A percentile compares a stretch with the other conserved stretches of the same genome.
Conservation (phyloP, 2,888 invertebrate genomes). For the Dugesia japonica region DNA sequence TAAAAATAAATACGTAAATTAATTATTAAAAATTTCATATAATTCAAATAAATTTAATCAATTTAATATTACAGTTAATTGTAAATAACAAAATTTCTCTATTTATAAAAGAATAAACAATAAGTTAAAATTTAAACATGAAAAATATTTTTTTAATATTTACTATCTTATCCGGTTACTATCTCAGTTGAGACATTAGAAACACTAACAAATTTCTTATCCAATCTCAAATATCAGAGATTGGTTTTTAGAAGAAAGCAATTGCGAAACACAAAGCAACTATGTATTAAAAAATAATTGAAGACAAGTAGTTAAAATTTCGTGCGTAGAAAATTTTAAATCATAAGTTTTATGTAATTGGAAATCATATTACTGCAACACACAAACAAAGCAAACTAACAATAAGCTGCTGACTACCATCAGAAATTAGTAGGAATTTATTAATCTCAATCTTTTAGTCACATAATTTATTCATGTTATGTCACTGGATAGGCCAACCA, state of each 20-base stretch:
- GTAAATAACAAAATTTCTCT: no score
- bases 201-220: constrained; percentile 16
- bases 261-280: constrained; percentile 20
- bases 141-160: background rate
- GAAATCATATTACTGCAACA: constrained; percentile 11
- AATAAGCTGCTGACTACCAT: no score
- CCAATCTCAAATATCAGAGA: constrained; percentile 10
- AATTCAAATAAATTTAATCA: no score
- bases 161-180: constrained; percentile 16
- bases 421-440: no score
- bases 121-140: background rate
- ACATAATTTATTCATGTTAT: no score
- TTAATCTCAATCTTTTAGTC: no score
- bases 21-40: no score
- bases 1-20: no score
- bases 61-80: no score
- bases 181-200: constrained; percentile 10
- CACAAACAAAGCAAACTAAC: no score
- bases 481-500: constrained; percentile 1
- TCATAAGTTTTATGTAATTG: constrained; percentile 20
- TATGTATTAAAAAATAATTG: constrained; percentile 6
- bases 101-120: no score
- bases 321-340: constrained; percentile 20
- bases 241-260: constrained; percentile 9
- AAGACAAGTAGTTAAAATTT: constrained; percentile 16